Percentiles rank a stretch among this genome's conserved stretches.
These are phyloP conservation scores for Sarcophaga caerulescens DNA, from an alignment of 2,888 invertebrate genomes.

Conservation along the genomic window DNA sequence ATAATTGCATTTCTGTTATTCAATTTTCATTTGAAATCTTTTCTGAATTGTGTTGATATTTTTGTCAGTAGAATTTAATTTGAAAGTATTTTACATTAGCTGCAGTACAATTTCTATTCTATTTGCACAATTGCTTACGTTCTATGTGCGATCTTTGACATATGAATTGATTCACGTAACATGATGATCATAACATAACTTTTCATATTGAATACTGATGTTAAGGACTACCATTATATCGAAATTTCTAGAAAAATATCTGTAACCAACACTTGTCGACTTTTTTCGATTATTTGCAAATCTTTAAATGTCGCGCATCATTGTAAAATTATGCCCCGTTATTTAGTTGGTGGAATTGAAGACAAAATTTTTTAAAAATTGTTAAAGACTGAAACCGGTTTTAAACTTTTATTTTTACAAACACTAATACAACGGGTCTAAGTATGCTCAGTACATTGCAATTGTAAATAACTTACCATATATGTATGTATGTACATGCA, in stretches of 20 bases:
- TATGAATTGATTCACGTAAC: too few relatives aligned
- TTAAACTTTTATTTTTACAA: constrained; percentile 39
- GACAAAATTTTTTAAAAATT: constrained; percentile 13
- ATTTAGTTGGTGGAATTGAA: constrained; percentile 45
- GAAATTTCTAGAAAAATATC: neutral
- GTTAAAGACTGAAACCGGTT: constrained; percentile 44
- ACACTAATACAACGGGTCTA: neutral
- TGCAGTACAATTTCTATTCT: too few relatives aligned
- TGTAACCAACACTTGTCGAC: constrained; percentile 25
- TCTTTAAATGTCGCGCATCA: constrained; percentile 66
- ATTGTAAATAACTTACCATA: constrained; percentile 4
- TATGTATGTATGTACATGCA: neutral
- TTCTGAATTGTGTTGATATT: neutral
- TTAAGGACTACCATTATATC: neutral
- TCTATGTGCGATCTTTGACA: too few relatives aligned
- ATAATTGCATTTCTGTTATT: neutral
- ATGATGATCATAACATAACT: too few relatives aligned
- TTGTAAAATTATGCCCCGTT: constrained; percentile 58
- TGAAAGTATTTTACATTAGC: too few relatives aligned
- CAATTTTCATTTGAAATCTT: neutral
- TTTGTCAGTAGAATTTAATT: too few relatives aligned
- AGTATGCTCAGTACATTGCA: neutral
- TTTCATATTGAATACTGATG: too few relatives aligned
- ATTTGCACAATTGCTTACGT: too few relatives aligned
- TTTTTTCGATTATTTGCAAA: constrained; percentile 36